Evolutionary conservation across 2,797 vertebrate genomes (phyloP), one percentile per base, ranked within the genome.

Genomic region (Lutjanus argentimaculatus): DNA sequence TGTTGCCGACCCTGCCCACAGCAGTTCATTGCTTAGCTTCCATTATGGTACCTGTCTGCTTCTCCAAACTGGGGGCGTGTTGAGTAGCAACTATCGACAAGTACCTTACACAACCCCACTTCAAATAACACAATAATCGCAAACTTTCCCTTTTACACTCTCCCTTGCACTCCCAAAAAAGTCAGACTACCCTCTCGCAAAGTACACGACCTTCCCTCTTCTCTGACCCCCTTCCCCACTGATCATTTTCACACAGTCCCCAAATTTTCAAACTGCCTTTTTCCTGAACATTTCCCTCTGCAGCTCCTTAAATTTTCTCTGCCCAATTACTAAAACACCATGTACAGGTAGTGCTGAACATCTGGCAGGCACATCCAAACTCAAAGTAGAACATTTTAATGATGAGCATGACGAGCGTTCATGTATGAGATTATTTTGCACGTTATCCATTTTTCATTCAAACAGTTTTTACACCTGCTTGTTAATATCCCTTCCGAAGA

Each of bases 341-440:
- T 65, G 79, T 70, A 55, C 63, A 86, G 82, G 82, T 86, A 79
- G 25, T 0, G 19, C 69, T 7, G 70, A 91, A 85, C 89, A 89
- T 84, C 90, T 92, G 83, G 68, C 76, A 52, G 22, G 22, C 48
- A 68, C 69, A 62, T 77, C 79, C 66, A 65, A 68, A 59, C 64
- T 45, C 40, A 36, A 66, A 58, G 71, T 77, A 75, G 83, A 88
- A 89, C 77, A 79, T 86, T 91, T 90, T 88, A 89, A 91, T 88
- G 90, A 65, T 25, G 7, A 89, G 91, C 85, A 61, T 78, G 86
- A 86, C 64, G 64, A 80, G 81, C 67, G 6, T 71, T 85, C 53
- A 43, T 61, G 76, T 79, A 85, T 76, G 49, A 67, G 67, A 88
- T 80, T 84, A 83, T 85, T 83, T 80, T 82, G 19, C 62, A 68